A percentile compares a stretch with the other conserved stretches of the same genome.
phyloP scores from a whole-genome alignment of 2,797 vertebrate genomes.

The Silurus aristotelis region DNA sequence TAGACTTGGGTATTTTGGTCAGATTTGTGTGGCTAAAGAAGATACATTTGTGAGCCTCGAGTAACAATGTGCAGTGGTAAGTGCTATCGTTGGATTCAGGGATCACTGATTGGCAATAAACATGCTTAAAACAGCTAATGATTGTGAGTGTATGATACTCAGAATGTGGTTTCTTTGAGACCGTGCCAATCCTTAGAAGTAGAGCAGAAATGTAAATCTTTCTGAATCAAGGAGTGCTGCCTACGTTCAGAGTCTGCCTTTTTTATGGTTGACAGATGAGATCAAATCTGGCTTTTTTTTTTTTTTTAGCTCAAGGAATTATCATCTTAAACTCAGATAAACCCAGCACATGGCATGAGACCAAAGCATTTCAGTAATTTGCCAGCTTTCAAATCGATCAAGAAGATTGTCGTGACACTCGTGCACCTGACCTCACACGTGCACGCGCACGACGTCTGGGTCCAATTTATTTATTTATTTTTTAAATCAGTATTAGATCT shows the following conservation, averaged over 20 bases:
- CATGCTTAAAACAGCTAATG: conserved; percentile 25
- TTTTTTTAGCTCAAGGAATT: conserved; percentile 44
- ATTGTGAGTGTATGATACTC: conserved; percentile 9
- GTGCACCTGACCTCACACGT: conserved; percentile 29
- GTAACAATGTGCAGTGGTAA: conserved; percentile 43
- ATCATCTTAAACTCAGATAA: conserved; percentile 36
- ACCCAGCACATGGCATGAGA: conserved; percentile 30
- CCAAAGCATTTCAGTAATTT: conserved; percentile 39
- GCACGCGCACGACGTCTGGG: background rate
- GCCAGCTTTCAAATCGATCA: conserved; percentile 41
- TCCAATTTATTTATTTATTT: background rate
- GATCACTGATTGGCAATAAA: conserved; percentile 55
- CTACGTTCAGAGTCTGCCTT: conserved; percentile 13
- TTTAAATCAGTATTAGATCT: conserved; percentile 16
- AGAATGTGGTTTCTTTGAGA: conserved; percentile 31
- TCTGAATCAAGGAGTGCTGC: conserved; percentile 17
- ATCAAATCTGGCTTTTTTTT: conserved; percentile 23
- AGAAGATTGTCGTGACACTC: conserved; percentile 39
- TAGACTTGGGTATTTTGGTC: conserved; percentile 66
- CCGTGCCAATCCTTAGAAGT: conserved; percentile 29
- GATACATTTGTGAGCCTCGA: conserved; percentile 57
- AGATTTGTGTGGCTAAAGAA: conserved; percentile 52
- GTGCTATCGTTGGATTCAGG: conserved; percentile 44
- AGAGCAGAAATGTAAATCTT: conserved; percentile 37
- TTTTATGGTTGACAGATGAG: conserved; percentile 38